Evolutionary conservation across 2,888 invertebrate species (phyloP).

Genomic region (Diplazon laetatorius): DNA sequence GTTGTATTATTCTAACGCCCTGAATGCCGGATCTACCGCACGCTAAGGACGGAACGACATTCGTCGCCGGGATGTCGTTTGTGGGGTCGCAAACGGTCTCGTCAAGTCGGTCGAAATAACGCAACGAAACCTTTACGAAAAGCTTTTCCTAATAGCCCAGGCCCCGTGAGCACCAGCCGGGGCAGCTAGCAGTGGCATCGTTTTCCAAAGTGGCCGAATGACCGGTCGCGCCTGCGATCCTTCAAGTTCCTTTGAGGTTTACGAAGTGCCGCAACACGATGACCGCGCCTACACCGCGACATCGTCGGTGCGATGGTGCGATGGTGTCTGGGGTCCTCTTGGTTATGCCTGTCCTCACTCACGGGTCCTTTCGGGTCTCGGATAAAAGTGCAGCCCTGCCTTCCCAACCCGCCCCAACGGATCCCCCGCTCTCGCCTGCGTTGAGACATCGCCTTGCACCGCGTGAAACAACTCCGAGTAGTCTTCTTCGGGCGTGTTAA

Average conservation of each 20-base stretch:
- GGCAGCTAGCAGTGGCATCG: slow-evolving; percentile 14
- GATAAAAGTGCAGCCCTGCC: slow-evolving; percentile 53
- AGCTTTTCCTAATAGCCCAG: slow-evolving; percentile 1
- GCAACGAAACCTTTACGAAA: slow-evolving; percentile 2
- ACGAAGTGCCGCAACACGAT: slow-evolving; percentile 57
- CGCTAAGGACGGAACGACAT: slow-evolving; percentile 48
- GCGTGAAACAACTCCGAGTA: slow-evolving; percentile 43
- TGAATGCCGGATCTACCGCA: slow-evolving; percentile 58
- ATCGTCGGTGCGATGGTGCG: slow-evolving; percentile 38
- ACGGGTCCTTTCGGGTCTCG: not conserved
- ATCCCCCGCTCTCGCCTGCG: slow-evolving; percentile 14
- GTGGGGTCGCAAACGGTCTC: slow-evolving; percentile 1
- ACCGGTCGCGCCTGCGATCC: slow-evolving; percentile 54
- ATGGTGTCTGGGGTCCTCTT: slow-evolving; percentile 36
- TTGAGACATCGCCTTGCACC: slow-evolving; percentile 44
- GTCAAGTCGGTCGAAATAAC: slow-evolving; percentile 3
- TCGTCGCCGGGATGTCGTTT: slow-evolving; percentile 25
- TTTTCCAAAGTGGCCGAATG: slow-evolving; percentile 47
- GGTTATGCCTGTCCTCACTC: slow-evolving; percentile 22
- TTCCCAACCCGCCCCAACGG: slow-evolving; percentile 23
- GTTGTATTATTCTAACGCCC: slow-evolving; percentile 62
- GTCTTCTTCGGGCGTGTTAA: slow-evolving; percentile 62
- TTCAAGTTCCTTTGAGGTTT: slow-evolving; percentile 60
- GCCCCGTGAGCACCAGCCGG: slow-evolving; percentile 13
- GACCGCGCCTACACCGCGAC: slow-evolving; percentile 54